Evolutionary conservation across 2,888 invertebrate species (phyloP).

Genomic region (Baccha elongata): DNA sequence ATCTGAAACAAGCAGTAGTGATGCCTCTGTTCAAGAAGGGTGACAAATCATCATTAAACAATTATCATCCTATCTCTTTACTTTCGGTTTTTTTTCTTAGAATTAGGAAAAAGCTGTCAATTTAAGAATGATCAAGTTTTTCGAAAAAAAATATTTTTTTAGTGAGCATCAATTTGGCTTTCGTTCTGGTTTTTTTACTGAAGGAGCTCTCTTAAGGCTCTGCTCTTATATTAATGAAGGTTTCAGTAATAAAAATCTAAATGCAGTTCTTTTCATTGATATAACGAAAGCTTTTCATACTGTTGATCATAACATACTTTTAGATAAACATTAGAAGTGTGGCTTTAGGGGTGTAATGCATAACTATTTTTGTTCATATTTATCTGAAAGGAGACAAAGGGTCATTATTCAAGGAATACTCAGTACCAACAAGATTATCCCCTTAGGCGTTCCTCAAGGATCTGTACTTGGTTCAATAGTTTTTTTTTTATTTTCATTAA

Average conservation of each 20-base stretch:
- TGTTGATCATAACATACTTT: constrained; percentile 4
- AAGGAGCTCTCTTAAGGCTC: background rate
- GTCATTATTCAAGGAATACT: background rate
- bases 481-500: background rate
- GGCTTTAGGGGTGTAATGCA: background rate
- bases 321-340: background rate
- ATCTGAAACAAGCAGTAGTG: background rate
- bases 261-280: background rate
- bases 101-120: background rate
- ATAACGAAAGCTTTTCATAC: constrained; percentile 9
- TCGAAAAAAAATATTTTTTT: background rate
- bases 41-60: background rate
- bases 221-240: background rate
- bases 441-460: background rate
- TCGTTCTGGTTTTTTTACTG: background rate
- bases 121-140: background rate
- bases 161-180: background rate
- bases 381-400: background rate
- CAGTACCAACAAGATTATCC: background rate
- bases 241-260: background rate
- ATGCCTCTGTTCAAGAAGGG: background rate
- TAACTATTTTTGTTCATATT: background rate
- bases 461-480: background rate
- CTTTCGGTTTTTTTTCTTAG: background rate
- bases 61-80: background rate